These are phyloP conservation scores for Spilarctia lutea DNA, from an alignment of 2,888 invertebrate species.

Conservation along the genomic window DNA sequence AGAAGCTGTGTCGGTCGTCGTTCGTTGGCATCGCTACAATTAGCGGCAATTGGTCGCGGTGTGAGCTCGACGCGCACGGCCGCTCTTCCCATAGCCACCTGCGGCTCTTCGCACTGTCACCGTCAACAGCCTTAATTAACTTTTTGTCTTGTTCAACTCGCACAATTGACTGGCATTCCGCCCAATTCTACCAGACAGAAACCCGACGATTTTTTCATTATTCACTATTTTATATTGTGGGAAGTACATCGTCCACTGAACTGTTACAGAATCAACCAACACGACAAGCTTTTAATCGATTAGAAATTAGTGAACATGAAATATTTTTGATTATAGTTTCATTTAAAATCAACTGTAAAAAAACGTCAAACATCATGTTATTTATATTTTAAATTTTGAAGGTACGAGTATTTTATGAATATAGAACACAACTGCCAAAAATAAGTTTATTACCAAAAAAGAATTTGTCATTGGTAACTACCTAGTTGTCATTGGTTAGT, in stretches of 20 bases:
- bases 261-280: conserved; percentile 44
- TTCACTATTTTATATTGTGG: conserved; percentile 55
- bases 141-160: conserved; percentile 73
- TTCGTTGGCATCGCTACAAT: conserved; percentile 73
- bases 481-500: too few species aligned
- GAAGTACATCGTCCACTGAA: conserved; percentile 49
- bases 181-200: conserved; percentile 56
- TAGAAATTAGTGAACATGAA: conserved; percentile 30
- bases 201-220: conserved; percentile 49
- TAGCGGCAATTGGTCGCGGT: conserved; percentile 83
- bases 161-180: conserved; percentile 74
- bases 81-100: conserved; percentile 84
- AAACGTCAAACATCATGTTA: not conserved
- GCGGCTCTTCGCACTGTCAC: conserved; percentile 67
- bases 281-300: conserved; percentile 44
- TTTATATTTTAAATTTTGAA: too few species aligned
- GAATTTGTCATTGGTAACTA: not conserved
- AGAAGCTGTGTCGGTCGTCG: conserved; percentile 50
- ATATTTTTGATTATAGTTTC: not conserved
- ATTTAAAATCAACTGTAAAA: not conserved
- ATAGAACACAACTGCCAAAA: not conserved
- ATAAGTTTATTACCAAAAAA: not conserved
- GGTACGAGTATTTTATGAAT: not conserved
- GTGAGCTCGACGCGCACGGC: conserved; percentile 82
- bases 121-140: conserved; percentile 78